These are phyloP conservation scores for Strix occidentalis DNA, from an alignment of 2,797 vertebrate species.

Conservation along the genomic window DNA sequence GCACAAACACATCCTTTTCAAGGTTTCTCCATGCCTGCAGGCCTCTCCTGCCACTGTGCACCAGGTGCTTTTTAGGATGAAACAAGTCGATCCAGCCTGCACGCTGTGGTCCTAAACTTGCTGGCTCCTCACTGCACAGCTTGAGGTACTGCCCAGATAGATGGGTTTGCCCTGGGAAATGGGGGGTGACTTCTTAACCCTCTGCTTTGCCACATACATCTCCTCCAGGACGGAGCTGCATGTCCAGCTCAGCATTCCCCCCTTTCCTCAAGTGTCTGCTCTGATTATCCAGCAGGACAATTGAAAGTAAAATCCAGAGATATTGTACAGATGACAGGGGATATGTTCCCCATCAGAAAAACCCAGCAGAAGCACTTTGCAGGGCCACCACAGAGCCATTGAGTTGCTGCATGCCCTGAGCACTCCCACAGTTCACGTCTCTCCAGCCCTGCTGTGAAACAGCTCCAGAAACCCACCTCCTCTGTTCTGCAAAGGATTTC, in stretches of 20 bases:
- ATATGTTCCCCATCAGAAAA: not conserved
- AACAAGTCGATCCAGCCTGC: not conserved
- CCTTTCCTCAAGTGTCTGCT: not conserved
- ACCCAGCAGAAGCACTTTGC: not conserved
- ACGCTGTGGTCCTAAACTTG: not conserved
- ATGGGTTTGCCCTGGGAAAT: not conserved
- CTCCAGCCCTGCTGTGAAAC: not conserved
- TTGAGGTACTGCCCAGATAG: not conserved
- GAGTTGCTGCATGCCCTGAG: accelerated
- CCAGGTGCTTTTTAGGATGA: not conserved
- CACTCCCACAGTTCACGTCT: not conserved
- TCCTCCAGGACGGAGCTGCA: not conserved
- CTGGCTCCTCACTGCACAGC: not conserved
- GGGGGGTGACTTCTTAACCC: not conserved
- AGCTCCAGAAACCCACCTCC: not conserved
- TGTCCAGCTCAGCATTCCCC: not conserved
- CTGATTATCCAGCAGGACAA: not conserved
- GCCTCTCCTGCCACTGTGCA: not conserved
- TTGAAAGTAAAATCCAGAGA: not conserved
- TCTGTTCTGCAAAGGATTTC: not conserved
- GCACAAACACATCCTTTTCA: not conserved
- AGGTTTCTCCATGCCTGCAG: not conserved
- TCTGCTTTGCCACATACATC: not conserved
- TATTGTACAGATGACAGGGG: no score
- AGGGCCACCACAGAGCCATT: not conserved